Evolutionary conservation across 2,888 invertebrate species (phyloP).

Genomic region (Strigamia maritima): DNA sequence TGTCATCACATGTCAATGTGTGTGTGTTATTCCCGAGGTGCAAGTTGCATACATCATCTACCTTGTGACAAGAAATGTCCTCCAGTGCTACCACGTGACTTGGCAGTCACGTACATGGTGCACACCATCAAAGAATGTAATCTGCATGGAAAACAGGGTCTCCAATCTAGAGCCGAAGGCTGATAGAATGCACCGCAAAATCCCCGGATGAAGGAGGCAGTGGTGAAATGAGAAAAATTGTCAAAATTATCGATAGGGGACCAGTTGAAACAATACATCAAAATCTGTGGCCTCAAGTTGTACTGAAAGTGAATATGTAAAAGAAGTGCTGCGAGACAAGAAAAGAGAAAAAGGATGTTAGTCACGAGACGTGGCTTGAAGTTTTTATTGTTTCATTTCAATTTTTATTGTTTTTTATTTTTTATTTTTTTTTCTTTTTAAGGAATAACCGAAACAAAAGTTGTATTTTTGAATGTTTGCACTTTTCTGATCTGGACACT

Average conservation of each 20-base stretch:
- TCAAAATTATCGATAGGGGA: conserved; percentile 25
- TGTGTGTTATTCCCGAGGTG: not conserved
- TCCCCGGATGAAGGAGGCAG: conserved; percentile 4
- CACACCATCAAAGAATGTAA: conserved; percentile 10
- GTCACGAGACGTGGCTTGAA: not conserved
- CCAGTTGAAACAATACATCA: conserved; percentile 25
- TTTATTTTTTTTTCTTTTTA: too few species aligned
- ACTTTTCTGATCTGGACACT: too few species aligned
- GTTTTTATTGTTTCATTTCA: conserved; percentile 22
- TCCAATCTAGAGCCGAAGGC: not conserved
- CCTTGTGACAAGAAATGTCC: conserved; percentile 19
- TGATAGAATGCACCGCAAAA: conserved; percentile 13
- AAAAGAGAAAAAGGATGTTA: not conserved
- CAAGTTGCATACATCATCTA: not conserved
- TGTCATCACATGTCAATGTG: conserved; percentile 15
- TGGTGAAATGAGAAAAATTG: conserved; percentile 25
- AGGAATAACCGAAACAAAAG: too few species aligned
- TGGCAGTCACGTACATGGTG: not conserved
- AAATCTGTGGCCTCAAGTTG: conserved; percentile 20
- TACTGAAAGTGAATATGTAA: conserved; percentile 14
- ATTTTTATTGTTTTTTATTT: not conserved
- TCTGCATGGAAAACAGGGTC: conserved; percentile 20
- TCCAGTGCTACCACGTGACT: not conserved
- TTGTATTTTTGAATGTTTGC: too few species aligned
- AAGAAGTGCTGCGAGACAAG: not conserved